phyloP scores from a whole-genome alignment of 2,888 invertebrate species.

The Leucophenga montana region DNA sequence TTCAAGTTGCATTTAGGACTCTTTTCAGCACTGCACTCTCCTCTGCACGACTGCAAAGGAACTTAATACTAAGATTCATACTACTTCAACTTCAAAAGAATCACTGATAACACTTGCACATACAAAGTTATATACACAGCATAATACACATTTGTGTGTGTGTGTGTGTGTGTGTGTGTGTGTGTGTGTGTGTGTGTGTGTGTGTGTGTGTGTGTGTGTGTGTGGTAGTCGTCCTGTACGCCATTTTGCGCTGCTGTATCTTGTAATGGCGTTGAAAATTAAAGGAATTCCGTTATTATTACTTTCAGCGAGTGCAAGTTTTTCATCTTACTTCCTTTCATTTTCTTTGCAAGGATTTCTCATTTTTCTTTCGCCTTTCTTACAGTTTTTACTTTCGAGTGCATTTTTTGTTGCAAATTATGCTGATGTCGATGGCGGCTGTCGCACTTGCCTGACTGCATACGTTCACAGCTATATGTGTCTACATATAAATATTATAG shows the following conservation, averaged over 20 bases:
- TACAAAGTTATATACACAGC: too few species aligned
- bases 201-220: too few species aligned
- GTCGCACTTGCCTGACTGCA: not conserved
- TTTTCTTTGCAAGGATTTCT: not conserved
- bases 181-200: too few species aligned
- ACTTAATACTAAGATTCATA: too few species aligned
- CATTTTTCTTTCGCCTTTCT: slow-evolving; percentile 13
- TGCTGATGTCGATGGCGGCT: slow-evolving; percentile 43
- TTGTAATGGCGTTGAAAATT: slow-evolving; percentile 18
- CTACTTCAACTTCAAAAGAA: too few species aligned
- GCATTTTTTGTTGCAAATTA: slow-evolving; percentile 64
- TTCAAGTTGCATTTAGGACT: slow-evolving; percentile 52
- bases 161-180: too few species aligned
- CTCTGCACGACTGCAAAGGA: too few species aligned
- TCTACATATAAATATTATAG: not conserved
- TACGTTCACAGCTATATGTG: not conserved
- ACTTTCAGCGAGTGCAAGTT: slow-evolving; percentile 56
- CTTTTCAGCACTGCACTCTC: too few species aligned
- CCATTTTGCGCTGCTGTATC: not conserved
- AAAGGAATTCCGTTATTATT: slow-evolving; percentile 51
- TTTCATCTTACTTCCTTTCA: slow-evolving; percentile 29
- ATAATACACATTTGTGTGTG: too few species aligned
- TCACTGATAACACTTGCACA: too few species aligned
- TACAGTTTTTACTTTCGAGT: slow-evolving; percentile 48
- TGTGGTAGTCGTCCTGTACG: too few species aligned